phyloP scores from a whole-genome alignment of 1,140 invertebrate species.

The Lucilia cuprina region DNA sequence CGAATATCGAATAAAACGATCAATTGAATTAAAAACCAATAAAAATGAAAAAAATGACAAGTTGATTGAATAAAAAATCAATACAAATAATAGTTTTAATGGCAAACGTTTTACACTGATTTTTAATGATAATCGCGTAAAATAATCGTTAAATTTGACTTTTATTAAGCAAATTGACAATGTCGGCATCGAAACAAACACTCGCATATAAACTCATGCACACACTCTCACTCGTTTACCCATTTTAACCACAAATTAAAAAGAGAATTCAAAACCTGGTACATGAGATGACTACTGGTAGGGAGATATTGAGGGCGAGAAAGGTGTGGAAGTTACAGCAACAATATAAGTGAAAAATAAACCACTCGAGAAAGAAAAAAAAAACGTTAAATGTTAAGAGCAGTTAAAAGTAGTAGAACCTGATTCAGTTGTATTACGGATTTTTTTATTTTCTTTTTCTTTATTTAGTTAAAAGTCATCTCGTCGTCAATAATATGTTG shows the following conservation, averaged over 20 bases:
- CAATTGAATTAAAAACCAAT: conserved; percentile 29
- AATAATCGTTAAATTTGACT: conserved; percentile 39
- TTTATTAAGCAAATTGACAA: conserved; percentile 33
- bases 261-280: not conserved
- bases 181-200: not conserved
- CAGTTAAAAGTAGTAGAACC: not conserved
- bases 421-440: not conserved
- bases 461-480: not conserved
- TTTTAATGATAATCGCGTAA: conserved; percentile 39
- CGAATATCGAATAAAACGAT: not conserved
- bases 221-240: not conserved
- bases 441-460: not conserved
- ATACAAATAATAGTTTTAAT: conserved; percentile 39
- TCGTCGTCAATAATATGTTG: not conserved
- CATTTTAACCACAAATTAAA: not conserved
- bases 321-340: not conserved
- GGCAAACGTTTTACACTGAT: conserved; percentile 27
- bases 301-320: not conserved
- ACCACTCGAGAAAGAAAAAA: not conserved
- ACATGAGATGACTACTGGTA: not conserved
- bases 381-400: not conserved
- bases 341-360: not conserved
- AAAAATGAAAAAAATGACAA: conserved; percentile 26
- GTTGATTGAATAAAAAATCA: conserved; percentile 36
- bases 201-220: not conserved